Evolutionary conservation across 2,113 vertebrate species (phyloP), one percentile per base, ranked within the genome.

Genomic region (Excalfactoria chinensis): DNA sequence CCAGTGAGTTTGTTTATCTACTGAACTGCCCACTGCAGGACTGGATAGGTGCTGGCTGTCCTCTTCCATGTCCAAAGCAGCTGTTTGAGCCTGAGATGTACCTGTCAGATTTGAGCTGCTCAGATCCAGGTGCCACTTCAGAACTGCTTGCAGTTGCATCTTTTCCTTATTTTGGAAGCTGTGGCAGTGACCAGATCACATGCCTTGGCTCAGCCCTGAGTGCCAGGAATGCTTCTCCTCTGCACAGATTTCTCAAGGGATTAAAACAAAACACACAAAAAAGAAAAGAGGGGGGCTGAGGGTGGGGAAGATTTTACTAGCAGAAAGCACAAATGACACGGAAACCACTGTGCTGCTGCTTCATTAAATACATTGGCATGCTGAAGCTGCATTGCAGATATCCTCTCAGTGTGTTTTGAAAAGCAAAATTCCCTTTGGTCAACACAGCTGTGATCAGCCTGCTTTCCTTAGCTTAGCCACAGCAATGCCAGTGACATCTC

Each of bases 351-450:
- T 81, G 68, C n/a, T 0, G 6, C 69, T 90, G 75, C 64, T 93
- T 95, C 79, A 62, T 91, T 89, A 89, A 86, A 56, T 53, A 41
- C 12, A 6, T 8, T 44, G 79, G 64, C 74, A 58, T 77, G 64
- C 55, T 88, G 60, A 46, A 80, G 60, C 84, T 89, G 93, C 82
- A 84, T 74, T 89, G 72, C 93, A 95, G 93, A 93, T 89, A 73
- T 58, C n/a, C 16, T 89, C 32, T 43, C 1, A 0, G 14, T 26
- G 34, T 41, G 14, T 40, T 84, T 30, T 15, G 41, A 93, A 37
- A 25, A 40, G 46, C 25, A 43, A 22, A 84, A 55, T n/a, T 84
- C 43, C 53, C 53, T 84, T 92, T 78, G 66, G 72, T 81, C 66
- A 53, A 19, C 53, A 62, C 23, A 5, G 8, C 23, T 68, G 40